Conservation (phyloP, 2,113 vertebrate species). For the Grammomys surdaster region DNA sequence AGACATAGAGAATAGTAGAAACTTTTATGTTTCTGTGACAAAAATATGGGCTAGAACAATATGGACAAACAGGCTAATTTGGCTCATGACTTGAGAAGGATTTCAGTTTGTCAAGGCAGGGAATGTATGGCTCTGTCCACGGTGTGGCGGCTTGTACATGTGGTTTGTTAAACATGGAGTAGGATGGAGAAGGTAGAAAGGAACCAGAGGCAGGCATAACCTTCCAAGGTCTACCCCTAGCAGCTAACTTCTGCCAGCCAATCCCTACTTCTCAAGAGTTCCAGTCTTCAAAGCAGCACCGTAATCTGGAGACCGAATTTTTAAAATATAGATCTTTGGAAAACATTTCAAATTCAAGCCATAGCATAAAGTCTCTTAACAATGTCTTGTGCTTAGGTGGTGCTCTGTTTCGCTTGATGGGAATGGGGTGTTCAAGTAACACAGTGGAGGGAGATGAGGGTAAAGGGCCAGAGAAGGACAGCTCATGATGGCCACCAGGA, state of each 20-base stretch:
- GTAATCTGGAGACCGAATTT: background rate
- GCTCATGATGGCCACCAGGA: background rate
- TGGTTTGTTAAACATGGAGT: background rate
- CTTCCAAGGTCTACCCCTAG: background rate
- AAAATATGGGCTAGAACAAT: background rate
- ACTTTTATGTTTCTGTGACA: background rate
- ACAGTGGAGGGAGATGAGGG: background rate
- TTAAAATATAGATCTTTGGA: background rate
- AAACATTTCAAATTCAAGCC: background rate
- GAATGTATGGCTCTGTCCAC: background rate
- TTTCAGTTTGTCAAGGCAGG: background rate
- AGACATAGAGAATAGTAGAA: no score
- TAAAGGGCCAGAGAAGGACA: background rate
- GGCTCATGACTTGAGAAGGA: background rate
- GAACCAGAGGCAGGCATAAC: background rate
- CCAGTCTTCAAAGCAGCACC: background rate
- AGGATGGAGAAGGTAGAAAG: background rate
- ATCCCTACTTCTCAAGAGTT: background rate
- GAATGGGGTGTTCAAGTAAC: rapidly evolving
- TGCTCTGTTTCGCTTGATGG: rapidly evolving
- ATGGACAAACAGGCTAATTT: background rate
- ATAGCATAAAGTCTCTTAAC: background rate
- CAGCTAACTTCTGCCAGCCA: background rate
- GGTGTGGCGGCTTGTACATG: background rate
- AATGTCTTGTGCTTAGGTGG: rapidly evolving